A percentile compares a stretch with the other conserved stretches of the same genome.
These are phyloP conservation scores for Xerus rutilus DNA, from an alignment of 2,797 vertebrate genomes.

Conservation along the genomic window DNA sequence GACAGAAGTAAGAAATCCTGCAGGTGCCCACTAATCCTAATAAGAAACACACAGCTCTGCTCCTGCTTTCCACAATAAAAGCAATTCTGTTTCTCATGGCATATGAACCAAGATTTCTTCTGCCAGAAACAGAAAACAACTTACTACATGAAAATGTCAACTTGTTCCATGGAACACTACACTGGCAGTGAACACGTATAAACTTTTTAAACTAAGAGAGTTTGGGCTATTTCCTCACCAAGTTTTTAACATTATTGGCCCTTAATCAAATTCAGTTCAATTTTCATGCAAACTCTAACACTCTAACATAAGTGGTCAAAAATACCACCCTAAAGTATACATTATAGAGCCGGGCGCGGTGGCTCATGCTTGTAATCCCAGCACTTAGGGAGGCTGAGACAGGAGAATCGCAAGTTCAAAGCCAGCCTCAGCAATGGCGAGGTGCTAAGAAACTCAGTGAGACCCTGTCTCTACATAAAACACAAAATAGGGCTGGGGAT, in stretches of 20 bases:
- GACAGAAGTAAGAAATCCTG: constrained; percentile 37
- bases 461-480: too few species aligned
- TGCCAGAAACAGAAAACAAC: constrained; percentile 76
- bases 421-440: too few species aligned
- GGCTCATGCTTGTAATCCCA: too few species aligned
- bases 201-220: constrained; percentile 75
- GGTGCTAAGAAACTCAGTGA: too few species aligned
- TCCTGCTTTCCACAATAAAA: constrained; percentile 66
- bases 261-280: constrained; percentile 66
- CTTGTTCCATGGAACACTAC: constrained; percentile 73
- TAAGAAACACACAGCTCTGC: constrained; percentile 52
- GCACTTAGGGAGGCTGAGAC: too few species aligned
- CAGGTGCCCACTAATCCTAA: constrained; percentile 70
- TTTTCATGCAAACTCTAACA: constrained; percentile 32
- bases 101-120: constrained; percentile 9
- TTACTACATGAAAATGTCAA: constrained; percentile 58
- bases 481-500: too few species aligned
- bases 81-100: constrained; percentile 59
- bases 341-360: too few species aligned
- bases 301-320: constrained; percentile 48
- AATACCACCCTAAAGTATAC: constrained; percentile 15
- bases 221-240: constrained; percentile 68
- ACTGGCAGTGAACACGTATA: constrained; percentile 69
- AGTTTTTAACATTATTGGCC: constrained; percentile 66
- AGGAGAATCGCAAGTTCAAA: too few species aligned